Evolutionary conservation across 2,797 vertebrate species (phyloP), one percentile per base, ranked within the genome.

Genomic region (Threskiornis aethiopicus): DNA sequence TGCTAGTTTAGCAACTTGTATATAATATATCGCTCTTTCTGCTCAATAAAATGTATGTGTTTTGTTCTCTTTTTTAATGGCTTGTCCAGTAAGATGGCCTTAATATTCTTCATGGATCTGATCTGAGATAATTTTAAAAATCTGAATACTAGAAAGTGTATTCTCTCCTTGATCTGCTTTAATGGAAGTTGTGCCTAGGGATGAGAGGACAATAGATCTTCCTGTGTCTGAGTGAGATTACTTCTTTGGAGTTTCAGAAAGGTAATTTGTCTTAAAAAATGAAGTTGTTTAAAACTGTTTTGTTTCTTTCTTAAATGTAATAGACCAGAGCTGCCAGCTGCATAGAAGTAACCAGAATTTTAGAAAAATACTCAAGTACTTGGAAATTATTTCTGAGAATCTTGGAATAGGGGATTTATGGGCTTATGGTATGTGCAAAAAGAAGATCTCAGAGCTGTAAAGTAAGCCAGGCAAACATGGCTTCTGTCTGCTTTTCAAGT

Each of bases 141-240:
- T 66, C 69, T 80, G 86, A 88, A 91, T 79, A 61, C 8, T 33
- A 67, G 62, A 39, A 93, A 93, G 83, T 61, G 15, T 84, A 86
- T 90, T 92, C 73, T 16, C 37, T 90, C 47, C 58, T 90, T 88
- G 67, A 90, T 84, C 62, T 85, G 33, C 26, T 92, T 73, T 96
- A 96, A 73, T 85, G 33, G 39, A 76, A 92, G 61, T 69, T 95
- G 72, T 89, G 72, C 20, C 85, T 77, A 16, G n/a, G 57, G 84
- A 85, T 93, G 85, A 89, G 75, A 90, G 77, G 67, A 90, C 59
- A 61, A 94, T 94, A 96, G 96, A 94, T 95, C 85, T 96, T 93
- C 69, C n/a, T 2, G 7, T 69, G 61, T 90, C 91, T 93, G 52
- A 77, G 61, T 52, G 61, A 94, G 84, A 95, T 94, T 92, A 72